Conservation (phyloP, 2,113 vertebrate species). For the Thamnaconus septentrionalis region DNA sequence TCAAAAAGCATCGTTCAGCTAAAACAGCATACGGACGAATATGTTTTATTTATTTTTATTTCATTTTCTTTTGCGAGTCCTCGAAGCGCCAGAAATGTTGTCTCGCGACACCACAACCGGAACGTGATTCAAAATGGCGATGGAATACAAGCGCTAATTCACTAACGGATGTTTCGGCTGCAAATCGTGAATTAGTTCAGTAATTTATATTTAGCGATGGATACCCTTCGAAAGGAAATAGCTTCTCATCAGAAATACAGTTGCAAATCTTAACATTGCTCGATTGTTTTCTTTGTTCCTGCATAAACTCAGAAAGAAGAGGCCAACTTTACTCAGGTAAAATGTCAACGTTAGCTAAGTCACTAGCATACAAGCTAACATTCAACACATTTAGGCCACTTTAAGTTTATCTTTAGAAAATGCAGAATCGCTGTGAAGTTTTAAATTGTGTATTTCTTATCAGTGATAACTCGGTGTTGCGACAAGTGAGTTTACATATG, state of each 20-base stretch:
- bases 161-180: slow-evolving; percentile 58
- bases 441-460: neutral
- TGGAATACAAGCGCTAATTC: slow-evolving; percentile 60
- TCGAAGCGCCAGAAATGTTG: neutral
- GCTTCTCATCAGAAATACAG: slow-evolving; percentile 6
- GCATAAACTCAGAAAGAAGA: slow-evolving; percentile 28
- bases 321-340: slow-evolving; percentile 61
- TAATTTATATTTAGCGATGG: slow-evolving; percentile 43
- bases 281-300: slow-evolving; percentile 20
- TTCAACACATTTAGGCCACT: slow-evolving; percentile 6
- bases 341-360: slow-evolving; percentile 56
- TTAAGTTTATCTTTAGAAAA: slow-evolving; percentile 4
- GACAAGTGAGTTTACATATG: no score
- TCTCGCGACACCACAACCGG: slow-evolving; percentile 57
- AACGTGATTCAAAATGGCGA: slow-evolving; percentile 78
- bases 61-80: no score
- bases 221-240: slow-evolving; percentile 15
- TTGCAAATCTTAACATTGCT: slow-evolving; percentile 30
- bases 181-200: slow-evolving; percentile 42
- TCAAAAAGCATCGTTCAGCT: no score
- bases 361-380: slow-evolving; percentile 63
- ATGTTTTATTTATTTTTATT: no score
- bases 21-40: no score
- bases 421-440: neutral
- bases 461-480: neutral